phyloP scores from a whole-genome alignment of 1,140 invertebrate genomes.

The Teleogryllus occipitalis region DNA sequence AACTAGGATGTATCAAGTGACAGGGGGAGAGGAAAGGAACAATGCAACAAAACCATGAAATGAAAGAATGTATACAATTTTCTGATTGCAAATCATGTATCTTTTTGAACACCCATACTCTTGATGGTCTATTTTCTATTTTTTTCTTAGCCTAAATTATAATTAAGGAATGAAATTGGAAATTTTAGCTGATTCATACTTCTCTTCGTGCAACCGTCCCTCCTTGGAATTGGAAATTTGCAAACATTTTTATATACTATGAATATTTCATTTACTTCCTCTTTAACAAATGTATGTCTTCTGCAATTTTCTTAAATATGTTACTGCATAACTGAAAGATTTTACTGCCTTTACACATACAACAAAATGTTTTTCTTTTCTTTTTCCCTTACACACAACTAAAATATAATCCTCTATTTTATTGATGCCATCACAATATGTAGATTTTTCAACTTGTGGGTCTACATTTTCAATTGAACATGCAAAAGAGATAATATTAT shows the following conservation, averaged over 20 bases:
- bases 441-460: too few relatives aligned
- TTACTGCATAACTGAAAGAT: constrained; percentile 1
- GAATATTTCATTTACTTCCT: not conserved
- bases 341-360: not conserved
- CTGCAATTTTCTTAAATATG: not conserved
- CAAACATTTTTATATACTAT: not conserved
- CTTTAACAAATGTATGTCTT: not conserved
- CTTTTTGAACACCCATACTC: too few relatives aligned
- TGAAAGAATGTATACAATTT: too few relatives aligned
- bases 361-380: not conserved
- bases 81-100: too few relatives aligned
- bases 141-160: too few relatives aligned
- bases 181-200: not conserved
- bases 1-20: too few relatives aligned
- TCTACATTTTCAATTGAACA: not conserved
- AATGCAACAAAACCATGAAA: too few relatives aligned
- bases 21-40: too few relatives aligned
- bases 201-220: not conserved
- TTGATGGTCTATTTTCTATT: too few relatives aligned
- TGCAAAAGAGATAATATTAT: not conserved
- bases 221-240: not conserved
- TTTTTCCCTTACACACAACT: not conserved
- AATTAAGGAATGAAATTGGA: too few relatives aligned
- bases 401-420: not conserved
- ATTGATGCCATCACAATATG: not conserved